phyloP scores from a whole-genome alignment of 2,113 vertebrate species.

The Gallinago media region DNA sequence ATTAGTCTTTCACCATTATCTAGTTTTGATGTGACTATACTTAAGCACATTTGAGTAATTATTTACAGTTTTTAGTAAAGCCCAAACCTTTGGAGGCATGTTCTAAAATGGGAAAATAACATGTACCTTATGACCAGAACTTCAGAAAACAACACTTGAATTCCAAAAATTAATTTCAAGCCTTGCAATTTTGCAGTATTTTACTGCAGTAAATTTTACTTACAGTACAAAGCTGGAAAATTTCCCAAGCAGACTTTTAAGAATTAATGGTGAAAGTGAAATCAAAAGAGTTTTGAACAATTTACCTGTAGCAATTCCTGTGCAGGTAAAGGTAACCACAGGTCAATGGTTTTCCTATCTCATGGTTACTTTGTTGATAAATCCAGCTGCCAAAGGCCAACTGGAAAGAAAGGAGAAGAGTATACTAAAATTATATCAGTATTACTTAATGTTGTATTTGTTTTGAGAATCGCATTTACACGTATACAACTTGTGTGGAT shows the following conservation, averaged over 20 bases:
- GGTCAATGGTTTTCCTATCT: background rate
- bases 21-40: background rate
- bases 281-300: background rate
- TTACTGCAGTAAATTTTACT: background rate
- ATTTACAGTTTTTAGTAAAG: conserved; percentile 12
- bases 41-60: background rate
- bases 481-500: fast-evolving
- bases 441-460: background rate
- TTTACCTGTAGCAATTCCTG: background rate
- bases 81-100: background rate
- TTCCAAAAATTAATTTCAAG: background rate
- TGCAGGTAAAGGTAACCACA: background rate
- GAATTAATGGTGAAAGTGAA: background rate
- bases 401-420: background rate
- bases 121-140: background rate
- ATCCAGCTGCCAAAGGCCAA: background rate
- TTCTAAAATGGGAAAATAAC: background rate
- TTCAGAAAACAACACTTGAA: background rate
- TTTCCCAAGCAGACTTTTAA: background rate
- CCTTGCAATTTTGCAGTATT: background rate
- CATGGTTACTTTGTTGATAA: background rate
- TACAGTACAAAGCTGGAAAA: background rate
- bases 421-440: background rate
- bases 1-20: background rate
- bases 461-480: background rate